Base-by-base conservation (phyloP, 2,888 invertebrate species). In the Malthinus flaveolus region DNA sequence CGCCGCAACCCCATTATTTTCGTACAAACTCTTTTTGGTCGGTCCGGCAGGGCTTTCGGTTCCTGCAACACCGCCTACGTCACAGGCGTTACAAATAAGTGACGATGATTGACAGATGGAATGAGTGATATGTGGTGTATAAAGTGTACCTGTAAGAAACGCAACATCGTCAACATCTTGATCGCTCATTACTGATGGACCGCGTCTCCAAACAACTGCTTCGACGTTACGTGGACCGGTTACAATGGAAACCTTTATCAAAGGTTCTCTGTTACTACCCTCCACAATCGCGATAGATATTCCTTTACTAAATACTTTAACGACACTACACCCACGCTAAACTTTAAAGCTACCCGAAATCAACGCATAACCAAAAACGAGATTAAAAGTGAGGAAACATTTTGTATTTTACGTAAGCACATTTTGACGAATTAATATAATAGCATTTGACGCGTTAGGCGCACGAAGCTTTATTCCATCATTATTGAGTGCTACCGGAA, bases 111-210 rank as follows among this genome's bases (percentile, higher is more conserved):
- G 64, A 62, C 63, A 65, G 62, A 64, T 61, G 62, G 65, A 65
- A 55, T 63, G 61, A 66, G 72, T 67, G 74, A 74, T 70, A 64
- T 71, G 70, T 71, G 73, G 67, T 59, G 68, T 71, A 66, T 71
- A 70, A 68, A 67, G 67, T 69, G 75, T 77, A 91, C 93, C 93
- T 82, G 93, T 93, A 79, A 94, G 83, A 83, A 94, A 94, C 63
- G 94, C 93, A 73, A 93, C 93, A 83, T 94, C 94, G 78, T 94
- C 94, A 76, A 94, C 86, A 82, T 94, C 94, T 78, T 91, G 92
- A 76, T 94, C 93, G 80, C 91, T 92, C 93, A 93, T 84, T 83
- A 88, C 86, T 68, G 83, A 71, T 59, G 75, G 69, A 65, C 75
- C 72, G 69, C 79, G 75, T 71, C 79, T 75, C 80, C 80, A 80